Evolutionary conservation across 2,797 vertebrate genomes (phyloP).

Genomic region (Threskiornis aethiopicus): DNA sequence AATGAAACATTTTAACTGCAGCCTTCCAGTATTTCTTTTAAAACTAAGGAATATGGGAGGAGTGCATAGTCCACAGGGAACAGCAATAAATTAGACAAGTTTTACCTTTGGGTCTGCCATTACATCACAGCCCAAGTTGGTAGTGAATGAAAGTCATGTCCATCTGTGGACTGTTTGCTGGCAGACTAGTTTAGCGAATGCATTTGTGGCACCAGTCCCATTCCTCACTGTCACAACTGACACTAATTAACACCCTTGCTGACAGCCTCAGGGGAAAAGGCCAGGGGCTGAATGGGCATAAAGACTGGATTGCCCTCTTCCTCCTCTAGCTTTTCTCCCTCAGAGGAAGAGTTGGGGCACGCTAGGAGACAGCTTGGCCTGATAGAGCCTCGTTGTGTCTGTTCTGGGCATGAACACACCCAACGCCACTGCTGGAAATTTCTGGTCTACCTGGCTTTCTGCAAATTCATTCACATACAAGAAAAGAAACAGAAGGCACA

Average conservation of each 20-base stretch:
- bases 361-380: not conserved
- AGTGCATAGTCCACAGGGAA: not conserved
- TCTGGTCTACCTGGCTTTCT: not conserved
- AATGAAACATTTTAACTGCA: not conserved
- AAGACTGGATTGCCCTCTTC: not conserved
- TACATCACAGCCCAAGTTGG: not conserved
- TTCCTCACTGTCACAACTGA: not conserved
- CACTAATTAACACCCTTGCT: slow-evolving; percentile 12
- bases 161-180: not conserved
- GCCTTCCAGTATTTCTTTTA: not conserved
- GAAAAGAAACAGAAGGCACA: not conserved
- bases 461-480: not conserved
- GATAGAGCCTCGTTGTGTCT: not conserved
- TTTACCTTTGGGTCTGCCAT: not conserved
- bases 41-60: not conserved
- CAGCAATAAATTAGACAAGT: not conserved
- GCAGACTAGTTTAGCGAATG: not conserved
- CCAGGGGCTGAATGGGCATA: not conserved
- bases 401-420: not conserved
- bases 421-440: not conserved
- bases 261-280: not conserved
- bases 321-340: not conserved
- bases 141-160: not conserved
- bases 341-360: not conserved
- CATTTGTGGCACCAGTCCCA: not conserved